A percentile compares a stretch with the other conserved stretches of the same genome.
Evolutionary conservation across 2,888 invertebrate genomes (phyloP).

Genomic region (Eupithecia insigniata): DNA sequence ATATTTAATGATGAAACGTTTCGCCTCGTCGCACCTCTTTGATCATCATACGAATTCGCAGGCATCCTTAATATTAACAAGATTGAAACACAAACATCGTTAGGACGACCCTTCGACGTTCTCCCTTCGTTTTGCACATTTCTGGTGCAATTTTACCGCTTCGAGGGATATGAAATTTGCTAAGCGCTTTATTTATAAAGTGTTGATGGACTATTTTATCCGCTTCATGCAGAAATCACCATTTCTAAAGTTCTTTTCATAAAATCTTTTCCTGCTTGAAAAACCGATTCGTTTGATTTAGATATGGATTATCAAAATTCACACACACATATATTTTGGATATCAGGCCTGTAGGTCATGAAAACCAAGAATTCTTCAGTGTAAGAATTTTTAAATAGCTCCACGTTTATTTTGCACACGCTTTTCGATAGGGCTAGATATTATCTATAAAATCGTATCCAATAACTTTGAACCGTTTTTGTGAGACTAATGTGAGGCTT

Average conservation of each 20-base stretch:
- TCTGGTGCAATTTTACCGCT: conserved; percentile 2
- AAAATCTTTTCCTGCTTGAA: background rate
- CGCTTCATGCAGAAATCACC: background rate
- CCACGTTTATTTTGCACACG: background rate
- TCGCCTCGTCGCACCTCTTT: conserved; percentile 19
- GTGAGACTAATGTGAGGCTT: conserved; percentile 11
- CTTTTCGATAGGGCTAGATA: background rate
- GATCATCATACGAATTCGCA: conserved; percentile 28
- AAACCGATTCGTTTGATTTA: background rate
- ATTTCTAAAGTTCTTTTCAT: background rate
- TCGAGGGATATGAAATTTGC: background rate
- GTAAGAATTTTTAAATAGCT: background rate
- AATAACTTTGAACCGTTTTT: conserved; percentile 8
- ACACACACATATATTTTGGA: too few species aligned
- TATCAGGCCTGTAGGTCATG: background rate
- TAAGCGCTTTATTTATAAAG: background rate
- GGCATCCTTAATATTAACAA: conserved; percentile 27
- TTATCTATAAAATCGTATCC: conserved; percentile 12
- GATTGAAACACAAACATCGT: conserved; percentile 30
- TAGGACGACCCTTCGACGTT: conserved; percentile 15
- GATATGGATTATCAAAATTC: too few species aligned
- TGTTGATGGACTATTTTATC: background rate
- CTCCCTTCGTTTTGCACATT: conserved; percentile 15
- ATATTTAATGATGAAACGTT: conserved; percentile 14
- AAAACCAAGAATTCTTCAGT: background rate